Percentiles rank a stretch among this genome's conserved stretches.
These are phyloP conservation scores for Protaetia brevitarsis DNA, from an alignment of 1,140 invertebrate species.

Conservation along the genomic window DNA sequence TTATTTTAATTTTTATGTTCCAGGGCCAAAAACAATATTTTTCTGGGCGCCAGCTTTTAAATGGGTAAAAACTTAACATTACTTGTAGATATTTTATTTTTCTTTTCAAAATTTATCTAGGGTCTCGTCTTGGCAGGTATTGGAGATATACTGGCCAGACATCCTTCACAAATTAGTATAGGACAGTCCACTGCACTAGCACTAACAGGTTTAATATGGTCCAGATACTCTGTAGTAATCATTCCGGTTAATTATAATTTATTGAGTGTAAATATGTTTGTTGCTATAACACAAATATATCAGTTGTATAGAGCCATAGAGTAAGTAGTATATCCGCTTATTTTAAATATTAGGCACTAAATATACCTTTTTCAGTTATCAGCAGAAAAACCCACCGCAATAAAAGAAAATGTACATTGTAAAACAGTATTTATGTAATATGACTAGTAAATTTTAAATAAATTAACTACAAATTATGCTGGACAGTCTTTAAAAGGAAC, in stretches of 20 bases:
- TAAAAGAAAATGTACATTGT: conserved; percentile 1
- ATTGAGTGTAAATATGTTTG: conserved; percentile 89
- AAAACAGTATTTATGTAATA: background rate
- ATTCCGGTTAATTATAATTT: conserved; percentile 89
- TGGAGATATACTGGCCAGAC: conserved; percentile 77
- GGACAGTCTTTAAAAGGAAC: conserved; percentile 49
- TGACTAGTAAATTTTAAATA: conserved; percentile 8
- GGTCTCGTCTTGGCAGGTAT: conserved; percentile 85
- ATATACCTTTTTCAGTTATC: conserved; percentile 18
- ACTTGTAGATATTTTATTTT: background rate
- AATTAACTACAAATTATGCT: background rate
- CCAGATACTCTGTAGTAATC: conserved; percentile 86
- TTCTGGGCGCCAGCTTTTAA: conserved; percentile 93
- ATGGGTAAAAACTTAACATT: conserved; percentile 67
- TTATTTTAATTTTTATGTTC: conserved; percentile 38
- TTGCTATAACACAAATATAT: conserved; percentile 76
- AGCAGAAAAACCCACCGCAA: background rate
- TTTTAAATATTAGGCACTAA: background rate
- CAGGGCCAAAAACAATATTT: conserved; percentile 91
- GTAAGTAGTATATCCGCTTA: conserved; percentile 20
- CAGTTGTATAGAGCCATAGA: conserved; percentile 68
- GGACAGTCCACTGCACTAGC: conserved; percentile 77
- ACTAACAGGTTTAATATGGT: conserved; percentile 71
- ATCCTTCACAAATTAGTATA: conserved; percentile 83
- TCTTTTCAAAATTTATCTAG: conserved; percentile 53